phyloP scores from a whole-genome alignment of 2,797 vertebrate genomes.

The Tenualosa thibaudeaui region DNA sequence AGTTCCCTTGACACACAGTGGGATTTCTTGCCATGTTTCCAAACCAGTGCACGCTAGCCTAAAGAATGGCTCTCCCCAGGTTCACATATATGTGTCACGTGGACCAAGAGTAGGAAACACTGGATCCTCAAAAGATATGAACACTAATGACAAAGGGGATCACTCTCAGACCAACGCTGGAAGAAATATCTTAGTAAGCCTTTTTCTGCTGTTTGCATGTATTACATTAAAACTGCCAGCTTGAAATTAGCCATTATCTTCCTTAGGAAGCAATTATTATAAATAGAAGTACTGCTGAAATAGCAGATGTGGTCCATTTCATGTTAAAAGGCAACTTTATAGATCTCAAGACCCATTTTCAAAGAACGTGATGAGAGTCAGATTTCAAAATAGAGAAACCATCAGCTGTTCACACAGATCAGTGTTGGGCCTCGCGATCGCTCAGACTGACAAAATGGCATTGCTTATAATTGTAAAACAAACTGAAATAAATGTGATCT shows the following conservation, averaged over 20 bases:
- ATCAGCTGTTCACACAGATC: background rate
- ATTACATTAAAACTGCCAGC: background rate
- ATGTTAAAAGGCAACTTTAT: background rate
- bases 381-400: background rate
- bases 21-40: constrained; percentile 85
- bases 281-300: background rate
- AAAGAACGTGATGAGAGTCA: background rate
- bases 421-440: background rate
- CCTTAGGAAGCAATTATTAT: background rate
- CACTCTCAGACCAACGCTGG: constrained; percentile 59
- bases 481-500: background rate
- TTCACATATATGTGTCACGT: constrained; percentile 89
- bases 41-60: constrained; percentile 78
- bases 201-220: constrained; percentile 35
- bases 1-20: constrained; percentile 77
- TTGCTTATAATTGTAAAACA: background rate
- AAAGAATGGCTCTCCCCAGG: constrained; percentile 78
- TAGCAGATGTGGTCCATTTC: background rate
- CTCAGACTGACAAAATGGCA: background rate
- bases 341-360: background rate
- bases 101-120: constrained; percentile 72
- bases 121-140: constrained; percentile 66
- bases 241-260: background rate
- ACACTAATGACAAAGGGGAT: constrained; percentile 64
- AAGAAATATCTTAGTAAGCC: constrained; percentile 82